Base-by-base conservation (phyloP, 64 coral and sea anemone species). In the Stichodactyla mertensii region DNA sequence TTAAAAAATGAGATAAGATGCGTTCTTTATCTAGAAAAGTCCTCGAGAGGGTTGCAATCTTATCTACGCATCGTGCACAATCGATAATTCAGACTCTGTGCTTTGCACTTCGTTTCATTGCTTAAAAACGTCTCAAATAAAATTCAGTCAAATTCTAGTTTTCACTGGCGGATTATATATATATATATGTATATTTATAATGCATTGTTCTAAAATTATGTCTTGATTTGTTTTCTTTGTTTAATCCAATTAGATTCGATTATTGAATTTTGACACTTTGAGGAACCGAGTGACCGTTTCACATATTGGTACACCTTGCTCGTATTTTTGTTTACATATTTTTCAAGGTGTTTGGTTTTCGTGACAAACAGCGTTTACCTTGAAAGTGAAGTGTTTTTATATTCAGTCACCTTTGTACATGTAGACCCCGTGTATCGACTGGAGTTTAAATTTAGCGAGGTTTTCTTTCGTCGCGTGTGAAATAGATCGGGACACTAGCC, bases 291-390 rank as follows among this genome's bases (percentile, higher is more conserved):
- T 45, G 36, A 45, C 36, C 36, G 3, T 45, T 45, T 45, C 36
- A 2, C 36, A 45, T 45, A 45, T 3, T 58, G 14, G 56, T 58
- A 11, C 14, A 15, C 14, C 14, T 58, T 58, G 14, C 14, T 11
- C 56, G 8, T 11, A 4, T 4, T 58, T 24, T 11, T 74, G 12
- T 74, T 10, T 74, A 27, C 23, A 31, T 1, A 36, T 31, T 31
- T 19, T 12, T 13, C 7, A 74, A 74, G 69, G 8, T 74, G 69
- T 2, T 31, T 12, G 69, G 1, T 54, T 81, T 81, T 54, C 78
- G 78, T 81, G 78, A 81, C 78, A 81, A 53, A 53, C 12, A 54
- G 13, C 78, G 53, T 81, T 81, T 81, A 53, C 78, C 51, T 6
- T 55, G 36, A 10, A 81, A 81, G 52, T 19, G 78, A 81, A 81